Conservation (phyloP, 1,140 invertebrate genomes). For the Sipha flava region DNA sequence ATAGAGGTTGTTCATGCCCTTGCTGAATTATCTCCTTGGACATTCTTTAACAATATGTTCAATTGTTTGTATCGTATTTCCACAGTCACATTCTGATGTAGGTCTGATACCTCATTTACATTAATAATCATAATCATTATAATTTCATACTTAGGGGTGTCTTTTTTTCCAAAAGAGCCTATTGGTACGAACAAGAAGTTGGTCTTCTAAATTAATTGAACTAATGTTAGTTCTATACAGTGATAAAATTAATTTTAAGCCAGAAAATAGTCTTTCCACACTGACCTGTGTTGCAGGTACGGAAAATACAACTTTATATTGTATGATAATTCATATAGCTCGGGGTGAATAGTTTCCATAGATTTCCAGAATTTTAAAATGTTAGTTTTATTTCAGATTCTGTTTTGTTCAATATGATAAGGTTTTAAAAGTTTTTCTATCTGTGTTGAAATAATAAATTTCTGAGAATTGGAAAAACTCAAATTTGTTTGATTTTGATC, state of each 20-base stretch:
- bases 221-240: not conserved
- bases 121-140: no score
- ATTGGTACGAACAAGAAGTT: not conserved
- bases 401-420: not conserved
- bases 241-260: not conserved
- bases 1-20: no score
- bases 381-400: not conserved
- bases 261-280: conserved; percentile 16
- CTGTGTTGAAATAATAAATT: not conserved
- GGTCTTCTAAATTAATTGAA: not conserved
- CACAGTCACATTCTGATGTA: no score
- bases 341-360: not conserved
- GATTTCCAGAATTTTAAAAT: not conserved
- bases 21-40: no score
- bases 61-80: no score
- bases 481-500: not conserved
- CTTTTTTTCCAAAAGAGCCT: not conserved
- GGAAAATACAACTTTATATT: not conserved
- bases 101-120: no score
- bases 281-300: not conserved
- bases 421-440: not conserved
- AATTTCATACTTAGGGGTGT: no score
- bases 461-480: not conserved
- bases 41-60: no score
- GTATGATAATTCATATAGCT: not conserved